Conservation (phyloP, 2,797 vertebrate genomes). For the Mus caroli region DNA sequence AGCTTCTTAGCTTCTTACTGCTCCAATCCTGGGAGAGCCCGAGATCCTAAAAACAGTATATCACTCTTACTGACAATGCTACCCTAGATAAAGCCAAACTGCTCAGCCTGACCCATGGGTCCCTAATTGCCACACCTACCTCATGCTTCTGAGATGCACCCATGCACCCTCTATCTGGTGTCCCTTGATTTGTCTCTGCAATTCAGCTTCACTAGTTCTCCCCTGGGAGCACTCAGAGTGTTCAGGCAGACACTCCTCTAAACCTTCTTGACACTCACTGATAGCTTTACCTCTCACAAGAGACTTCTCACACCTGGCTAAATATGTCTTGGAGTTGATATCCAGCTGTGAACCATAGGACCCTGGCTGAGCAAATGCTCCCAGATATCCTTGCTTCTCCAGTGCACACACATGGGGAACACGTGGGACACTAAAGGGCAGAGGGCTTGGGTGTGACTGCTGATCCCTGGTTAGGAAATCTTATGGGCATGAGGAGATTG, state of each 20-base stretch:
- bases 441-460: not conserved
- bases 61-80: not conserved
- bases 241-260: not conserved
- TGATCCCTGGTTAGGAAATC: not conserved
- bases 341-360: not conserved
- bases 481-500: rapidly evolving
- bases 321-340: not conserved
- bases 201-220: not conserved
- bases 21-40: not conserved
- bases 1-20: too few relatives aligned
- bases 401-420: not conserved
- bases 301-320: not conserved
- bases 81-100: not conserved
- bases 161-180: not conserved
- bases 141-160: rapidly evolving
- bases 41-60: not conserved
- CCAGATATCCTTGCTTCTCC: not conserved
- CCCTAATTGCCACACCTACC: not conserved
- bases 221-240: not conserved
- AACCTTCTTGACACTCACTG: rapidly evolving
- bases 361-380: not conserved
- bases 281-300: not conserved
- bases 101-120: not conserved
- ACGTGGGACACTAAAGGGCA: not conserved
- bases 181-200: not conserved